Evolutionary conservation across 2,888 invertebrate species (phyloP).

Genomic region (Lacanobia oleracea): DNA sequence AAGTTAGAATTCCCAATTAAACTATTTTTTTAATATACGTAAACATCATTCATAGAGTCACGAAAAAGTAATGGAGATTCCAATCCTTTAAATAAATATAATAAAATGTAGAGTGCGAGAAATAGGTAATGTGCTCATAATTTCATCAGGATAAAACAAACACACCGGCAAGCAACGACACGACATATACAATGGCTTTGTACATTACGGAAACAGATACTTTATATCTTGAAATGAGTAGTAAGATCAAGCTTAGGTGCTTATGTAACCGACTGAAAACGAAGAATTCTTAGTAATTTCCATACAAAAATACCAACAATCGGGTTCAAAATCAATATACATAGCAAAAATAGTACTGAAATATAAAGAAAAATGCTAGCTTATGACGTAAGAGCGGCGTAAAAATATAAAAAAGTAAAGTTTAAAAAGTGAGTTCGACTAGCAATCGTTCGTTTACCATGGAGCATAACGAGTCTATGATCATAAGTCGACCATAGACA

Average conservation of each 20-base stretch:
- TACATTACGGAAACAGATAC: constrained; percentile 33
- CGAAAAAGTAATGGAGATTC: background rate
- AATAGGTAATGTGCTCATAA: constrained; percentile 43
- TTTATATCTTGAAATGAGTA: constrained; percentile 17
- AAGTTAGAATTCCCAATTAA: background rate
- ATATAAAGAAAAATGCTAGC: constrained; percentile 51
- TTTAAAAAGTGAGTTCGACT: constrained; percentile 46
- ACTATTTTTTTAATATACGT: too few relatives aligned
- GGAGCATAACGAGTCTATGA: constrained; percentile 71
- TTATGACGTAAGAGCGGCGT: constrained; percentile 51
- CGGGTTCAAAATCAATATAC: constrained; percentile 18
- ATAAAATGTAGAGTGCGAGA: constrained; percentile 8
- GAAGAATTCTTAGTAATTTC: constrained; percentile 25
- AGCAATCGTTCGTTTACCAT: constrained; percentile 77
- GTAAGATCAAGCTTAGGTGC: constrained; percentile 42
- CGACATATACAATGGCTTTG: constrained; percentile 79
- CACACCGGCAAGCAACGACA: constrained; percentile 70
- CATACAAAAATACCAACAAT: constrained; percentile 22
- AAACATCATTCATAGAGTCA: too few relatives aligned
- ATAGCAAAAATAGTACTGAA: constrained; percentile 29
- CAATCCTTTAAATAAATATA: background rate
- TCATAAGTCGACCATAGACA: constrained; percentile 84
- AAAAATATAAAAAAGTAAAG: constrained; percentile 39
- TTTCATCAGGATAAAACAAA: constrained; percentile 74
- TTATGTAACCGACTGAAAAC: constrained; percentile 38